Evolutionary conservation across 2,888 invertebrate species (phyloP), one percentile per base, ranked within the genome.

Genomic region (Eledona agricola): DNA sequence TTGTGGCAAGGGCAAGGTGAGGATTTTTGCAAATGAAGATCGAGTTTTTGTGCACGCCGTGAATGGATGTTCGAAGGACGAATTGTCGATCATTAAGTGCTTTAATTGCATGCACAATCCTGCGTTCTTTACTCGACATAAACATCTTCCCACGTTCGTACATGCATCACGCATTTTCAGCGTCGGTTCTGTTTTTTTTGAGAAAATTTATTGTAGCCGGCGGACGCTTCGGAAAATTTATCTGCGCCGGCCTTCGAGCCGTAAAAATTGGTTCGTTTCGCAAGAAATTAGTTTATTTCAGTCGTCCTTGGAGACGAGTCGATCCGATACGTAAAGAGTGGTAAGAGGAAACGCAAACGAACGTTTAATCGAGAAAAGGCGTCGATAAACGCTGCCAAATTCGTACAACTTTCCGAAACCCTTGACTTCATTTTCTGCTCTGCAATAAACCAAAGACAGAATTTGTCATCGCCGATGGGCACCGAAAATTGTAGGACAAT

Each of bases 351-450:
- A n/a, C n/a, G n/a, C n/a, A n/a, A n/a, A n/a, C n/a, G n/a, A n/a
- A n/a, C n/a, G n/a, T n/a, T n/a, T n/a, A n/a, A n/a, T n/a, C n/a
- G n/a, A n/a, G 16, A 34, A 34, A 31, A 34, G 20, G 34, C 20
- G 11, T 10, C 1, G 11, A 17, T 34, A 34, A 34, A 20, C 19
- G 34, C 9, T 34, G 2, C 19, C 19, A 19, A 37, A 15, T 42
- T 42, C 20, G 15, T 22, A 31, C 42, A 42, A 29, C 29, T 40
- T 9, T 11, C 6, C 13, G 6, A 13, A 15, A 42, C 42, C 42
- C 42, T 42, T 42, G 42, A 42, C 42, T 42, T n/a, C 20, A 11
- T 42, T 42, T 42, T 31, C 26, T 26, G n/a, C n/a, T n/a, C n/a
- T n/a, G n/a, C n/a, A 38, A 38, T 22, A 22, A 25, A 38, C 10